Percentiles rank a stretch among this genome's conserved stretches.
Conservation (phyloP, 2,797 vertebrate species). For the Loriculus beryllinus region DNA sequence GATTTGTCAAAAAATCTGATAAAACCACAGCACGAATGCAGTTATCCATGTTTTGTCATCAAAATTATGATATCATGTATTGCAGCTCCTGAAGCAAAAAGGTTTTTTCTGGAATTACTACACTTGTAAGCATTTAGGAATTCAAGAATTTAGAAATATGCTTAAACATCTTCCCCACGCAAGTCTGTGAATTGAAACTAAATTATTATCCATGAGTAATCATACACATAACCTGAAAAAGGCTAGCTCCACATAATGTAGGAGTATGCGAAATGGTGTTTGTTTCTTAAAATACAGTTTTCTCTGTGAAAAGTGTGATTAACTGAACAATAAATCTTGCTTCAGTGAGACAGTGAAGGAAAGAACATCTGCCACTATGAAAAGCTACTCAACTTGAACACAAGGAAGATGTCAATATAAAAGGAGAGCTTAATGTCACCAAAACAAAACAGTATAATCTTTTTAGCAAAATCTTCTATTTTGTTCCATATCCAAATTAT, state of each 20-base stretch:
- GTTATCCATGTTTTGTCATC: background rate
- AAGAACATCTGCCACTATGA: background rate
- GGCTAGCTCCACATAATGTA: background rate
- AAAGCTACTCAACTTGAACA: slow-evolving; percentile 5
- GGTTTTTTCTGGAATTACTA: background rate
- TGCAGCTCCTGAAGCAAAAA: background rate
- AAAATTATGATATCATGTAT: background rate
- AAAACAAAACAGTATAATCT: background rate
- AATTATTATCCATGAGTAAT: background rate
- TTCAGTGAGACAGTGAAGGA: background rate
- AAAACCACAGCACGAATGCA: background rate
- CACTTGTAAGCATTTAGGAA: background rate
- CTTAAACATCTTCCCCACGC: background rate
- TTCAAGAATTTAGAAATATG: background rate
- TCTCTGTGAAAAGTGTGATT: background rate
- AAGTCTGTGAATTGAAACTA: background rate
- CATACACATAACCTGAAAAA: background rate
- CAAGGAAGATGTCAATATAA: background rate
- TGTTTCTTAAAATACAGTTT: background rate
- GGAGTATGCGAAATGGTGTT: background rate
- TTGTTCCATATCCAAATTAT: background rate
- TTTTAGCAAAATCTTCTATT: background rate
- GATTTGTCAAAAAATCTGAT: background rate
- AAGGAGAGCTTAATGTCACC: background rate
- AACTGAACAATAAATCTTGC: background rate